Evolutionary conservation across 2,113 vertebrate species (phyloP).

Genomic region (Galbula dea): DNA sequence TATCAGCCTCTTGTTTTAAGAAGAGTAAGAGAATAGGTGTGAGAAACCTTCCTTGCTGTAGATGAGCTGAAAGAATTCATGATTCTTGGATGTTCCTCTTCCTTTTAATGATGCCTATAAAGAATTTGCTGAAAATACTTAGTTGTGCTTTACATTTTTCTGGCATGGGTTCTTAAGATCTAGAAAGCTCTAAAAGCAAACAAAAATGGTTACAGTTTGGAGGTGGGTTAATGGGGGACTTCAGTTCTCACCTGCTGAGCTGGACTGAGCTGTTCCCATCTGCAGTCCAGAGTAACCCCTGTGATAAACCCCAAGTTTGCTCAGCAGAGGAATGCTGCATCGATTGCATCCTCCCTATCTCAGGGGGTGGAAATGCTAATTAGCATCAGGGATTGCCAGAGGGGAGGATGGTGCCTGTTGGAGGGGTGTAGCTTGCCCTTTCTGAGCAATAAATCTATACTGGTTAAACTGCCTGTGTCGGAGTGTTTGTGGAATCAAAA

Average conservation of each 20-base stretch:
- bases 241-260: background rate
- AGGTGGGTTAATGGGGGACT: background rate
- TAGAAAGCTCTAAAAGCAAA: background rate
- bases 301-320: background rate
- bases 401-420: slow-evolving; percentile 32
- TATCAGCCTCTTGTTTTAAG: background rate
- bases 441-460: slow-evolving; percentile 53
- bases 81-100: background rate
- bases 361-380: slow-evolving; percentile 47
- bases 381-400: slow-evolving; percentile 52
- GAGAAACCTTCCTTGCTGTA: background rate
- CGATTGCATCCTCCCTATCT: background rate
- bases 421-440: background rate
- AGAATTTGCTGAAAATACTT: background rate
- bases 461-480: slow-evolving; percentile 24
- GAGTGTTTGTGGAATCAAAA: slow-evolving; percentile 19
- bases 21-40: background rate
- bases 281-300: background rate
- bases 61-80: background rate
- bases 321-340: background rate
- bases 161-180: background rate
- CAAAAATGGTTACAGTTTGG: background rate
- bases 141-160: background rate
- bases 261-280: background rate
- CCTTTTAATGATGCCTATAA: background rate